Evolutionary conservation across 2,888 invertebrate species (phyloP).

Genomic region (Craniophora ligustri): DNA sequence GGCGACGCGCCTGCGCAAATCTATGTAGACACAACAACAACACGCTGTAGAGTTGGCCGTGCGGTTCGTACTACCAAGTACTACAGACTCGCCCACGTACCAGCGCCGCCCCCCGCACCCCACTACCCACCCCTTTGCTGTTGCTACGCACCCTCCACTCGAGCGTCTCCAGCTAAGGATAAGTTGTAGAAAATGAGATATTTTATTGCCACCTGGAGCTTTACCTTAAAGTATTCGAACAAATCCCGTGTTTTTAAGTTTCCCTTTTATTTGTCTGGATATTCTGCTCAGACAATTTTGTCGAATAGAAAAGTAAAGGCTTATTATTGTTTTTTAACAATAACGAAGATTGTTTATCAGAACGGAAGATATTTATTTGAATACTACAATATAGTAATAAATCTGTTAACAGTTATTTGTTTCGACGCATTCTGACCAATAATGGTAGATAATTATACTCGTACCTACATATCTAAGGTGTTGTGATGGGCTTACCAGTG

Average conservation of each 20-base stretch:
- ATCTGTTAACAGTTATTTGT: no score
- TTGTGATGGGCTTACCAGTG: no score
- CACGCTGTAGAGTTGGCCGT: conserved; percentile 74
- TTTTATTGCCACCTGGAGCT: conserved; percentile 51
- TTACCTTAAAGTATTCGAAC: conserved; percentile 41
- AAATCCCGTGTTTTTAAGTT: conserved; percentile 36
- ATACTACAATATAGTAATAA: no score
- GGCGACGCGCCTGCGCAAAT: conserved; percentile 79
- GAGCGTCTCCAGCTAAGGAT: conserved; percentile 60
- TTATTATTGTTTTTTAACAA: no score
- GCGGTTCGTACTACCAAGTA: conserved; percentile 80
- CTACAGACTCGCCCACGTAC: conserved; percentile 88
- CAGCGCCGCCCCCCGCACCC: conserved; percentile 57
- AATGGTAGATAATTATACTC: no score
- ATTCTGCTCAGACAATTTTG: no score
- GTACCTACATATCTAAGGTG: no score
- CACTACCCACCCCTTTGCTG: conserved; percentile 57
- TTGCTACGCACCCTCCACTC: conserved; percentile 75
- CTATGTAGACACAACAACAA: conserved; percentile 84
- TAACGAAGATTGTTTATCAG: no score
- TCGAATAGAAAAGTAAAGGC: no score
- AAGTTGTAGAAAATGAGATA: conserved; percentile 64
- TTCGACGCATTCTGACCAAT: no score
- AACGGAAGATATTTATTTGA: no score
- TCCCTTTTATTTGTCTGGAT: conserved; percentile 34